Conservation (phyloP, 2,113 vertebrate species). For the Piaya cayana region DNA sequence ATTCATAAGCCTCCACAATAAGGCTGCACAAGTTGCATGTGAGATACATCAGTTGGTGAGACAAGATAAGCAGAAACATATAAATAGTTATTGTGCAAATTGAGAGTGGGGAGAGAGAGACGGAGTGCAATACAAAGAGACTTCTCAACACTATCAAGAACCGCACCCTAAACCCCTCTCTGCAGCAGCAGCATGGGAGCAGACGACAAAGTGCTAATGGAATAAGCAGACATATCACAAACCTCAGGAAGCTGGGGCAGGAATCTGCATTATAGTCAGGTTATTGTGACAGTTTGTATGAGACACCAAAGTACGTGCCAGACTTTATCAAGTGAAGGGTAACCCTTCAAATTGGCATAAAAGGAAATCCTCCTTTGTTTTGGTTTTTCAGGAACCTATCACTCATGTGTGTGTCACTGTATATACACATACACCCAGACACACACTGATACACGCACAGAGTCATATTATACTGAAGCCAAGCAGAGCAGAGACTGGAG, state of each 20-base stretch:
- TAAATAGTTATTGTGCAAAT: not conserved
- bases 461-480: not conserved
- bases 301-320: conserved; percentile 9
- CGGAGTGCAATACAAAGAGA: not conserved
- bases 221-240: conserved; percentile 19
- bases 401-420: not conserved
- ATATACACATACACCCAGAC: not conserved
- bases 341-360: not conserved
- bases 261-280: not conserved
- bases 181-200: not conserved
- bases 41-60: not conserved
- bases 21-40: not conserved
- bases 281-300: conserved; percentile 26
- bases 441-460: not conserved
- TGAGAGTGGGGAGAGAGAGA: not conserved
- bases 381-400: not conserved
- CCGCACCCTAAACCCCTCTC: not conserved
- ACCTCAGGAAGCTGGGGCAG: not conserved
- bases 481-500: not conserved
- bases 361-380: not conserved
- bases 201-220: conserved; percentile 46
- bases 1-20: not conserved
- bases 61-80: conserved; percentile 9
- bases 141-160: not conserved
- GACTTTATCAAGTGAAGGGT: not conserved